Base-by-base conservation (phyloP, 2,113 vertebrate species). In the Arvicanthis niloticus region DNA sequence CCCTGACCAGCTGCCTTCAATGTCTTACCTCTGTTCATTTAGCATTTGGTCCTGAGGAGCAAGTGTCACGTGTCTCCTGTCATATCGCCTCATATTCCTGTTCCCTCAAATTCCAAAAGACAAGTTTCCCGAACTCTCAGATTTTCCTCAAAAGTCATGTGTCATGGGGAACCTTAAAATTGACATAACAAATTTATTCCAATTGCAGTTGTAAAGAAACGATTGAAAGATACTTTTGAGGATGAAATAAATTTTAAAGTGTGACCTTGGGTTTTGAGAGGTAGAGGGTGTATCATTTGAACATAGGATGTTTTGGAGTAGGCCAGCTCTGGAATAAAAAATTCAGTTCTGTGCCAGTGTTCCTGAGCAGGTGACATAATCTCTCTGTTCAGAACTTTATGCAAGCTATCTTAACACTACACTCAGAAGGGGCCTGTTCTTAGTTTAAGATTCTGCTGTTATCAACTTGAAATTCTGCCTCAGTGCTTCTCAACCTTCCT, bases 171-270 rank as follows among this genome's bases (percentile, higher is more conserved):
- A 40, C 11, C 19, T 95, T 76, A 89, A 96, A 91, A 72, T 53
- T 72, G 58, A 24, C 53, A 53, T n/a, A 88, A 67, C n/a, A 88
- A 81, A 16, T 93, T 88, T 87, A 93, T 90, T 91, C 84, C 75
- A 85, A 4, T 31, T 42, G 15, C 60, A 31, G 8, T 48, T 76
- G 11, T 51, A 51, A 51, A 51, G 51, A 51, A 51, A 51, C 9
- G 51, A 51, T 45, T 22, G 34, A 84, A 17, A 92, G 37, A 10
- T 42, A 70, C n/a, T 76, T 93, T 96, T 37, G n/a, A 84, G 73
- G 26, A n/a, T 42, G 17, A 90, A 9, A 34, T 88, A 93, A 62
- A 94, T 58, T 72, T 81, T 67, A 37, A 19, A 86, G 15, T 80
- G 37, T 17, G 45, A 1, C 29, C 15, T 86, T 87, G 45, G 21